Conservation (phyloP, 2,888 invertebrate species). For the Mesorhabditis belari region DNA sequence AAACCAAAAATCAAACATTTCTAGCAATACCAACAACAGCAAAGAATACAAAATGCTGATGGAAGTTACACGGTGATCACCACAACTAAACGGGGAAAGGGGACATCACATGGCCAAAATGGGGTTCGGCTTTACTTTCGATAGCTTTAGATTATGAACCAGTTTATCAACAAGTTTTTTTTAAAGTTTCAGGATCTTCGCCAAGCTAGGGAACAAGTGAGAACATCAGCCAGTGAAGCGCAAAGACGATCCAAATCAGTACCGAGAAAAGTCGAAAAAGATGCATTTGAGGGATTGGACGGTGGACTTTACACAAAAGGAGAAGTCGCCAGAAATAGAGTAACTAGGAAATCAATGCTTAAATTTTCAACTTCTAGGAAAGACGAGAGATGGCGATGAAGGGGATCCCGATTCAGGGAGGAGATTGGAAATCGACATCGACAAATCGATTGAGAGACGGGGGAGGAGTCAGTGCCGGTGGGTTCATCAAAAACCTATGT, state of each 20-base stretch:
- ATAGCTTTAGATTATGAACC: too few species aligned
- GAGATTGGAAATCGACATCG: constrained; percentile 14
- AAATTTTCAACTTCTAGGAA: constrained; percentile 12
- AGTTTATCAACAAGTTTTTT: not conserved
- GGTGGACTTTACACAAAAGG: constrained; percentile 36
- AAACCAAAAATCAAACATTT: not conserved
- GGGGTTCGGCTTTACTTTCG: not conserved
- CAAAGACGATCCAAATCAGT: not conserved
- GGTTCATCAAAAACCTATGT: too few species aligned
- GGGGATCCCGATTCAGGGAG: constrained; percentile 21
- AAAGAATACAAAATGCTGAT: not conserved
- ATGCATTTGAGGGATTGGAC: constrained; percentile 36
- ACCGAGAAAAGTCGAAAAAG: constrained; percentile 19
- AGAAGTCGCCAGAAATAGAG: constrained; percentile 32
- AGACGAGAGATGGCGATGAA: constrained; percentile 25
- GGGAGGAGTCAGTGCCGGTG: not conserved
- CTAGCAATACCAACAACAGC: not conserved
- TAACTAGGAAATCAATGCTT: not conserved
- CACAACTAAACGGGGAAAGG: not conserved
- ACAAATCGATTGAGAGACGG: not conserved
- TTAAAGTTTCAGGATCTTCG: not conserved
- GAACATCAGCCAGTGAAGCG: not conserved
- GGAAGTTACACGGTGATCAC: not conserved
- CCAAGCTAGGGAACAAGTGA: not conserved
- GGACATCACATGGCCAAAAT: not conserved